These are phyloP conservation scores for Cherax quadricarinatus DNA, from an alignment of 1,140 invertebrate species.

Conservation along the genomic window DNA sequence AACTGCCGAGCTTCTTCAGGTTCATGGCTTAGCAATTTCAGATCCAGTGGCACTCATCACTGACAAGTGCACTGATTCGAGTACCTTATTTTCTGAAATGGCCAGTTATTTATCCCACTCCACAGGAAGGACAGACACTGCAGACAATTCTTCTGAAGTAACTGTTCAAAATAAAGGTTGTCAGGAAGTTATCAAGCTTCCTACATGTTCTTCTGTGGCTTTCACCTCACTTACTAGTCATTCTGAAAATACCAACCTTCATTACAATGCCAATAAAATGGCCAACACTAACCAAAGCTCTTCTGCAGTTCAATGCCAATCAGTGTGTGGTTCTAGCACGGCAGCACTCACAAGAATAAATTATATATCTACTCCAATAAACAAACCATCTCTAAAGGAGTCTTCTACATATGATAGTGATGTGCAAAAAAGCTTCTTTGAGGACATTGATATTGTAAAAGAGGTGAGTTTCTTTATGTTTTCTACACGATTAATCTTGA, in stretches of 20 bases:
- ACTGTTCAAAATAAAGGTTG: not conserved
- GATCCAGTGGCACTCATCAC: constrained; percentile 1
- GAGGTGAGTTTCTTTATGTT: constrained; percentile 20
- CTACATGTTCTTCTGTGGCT: not conserved
- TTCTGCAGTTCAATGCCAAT: not conserved
- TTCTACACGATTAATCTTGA: not conserved
- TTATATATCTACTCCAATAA: not conserved
- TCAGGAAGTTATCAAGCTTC: not conserved
- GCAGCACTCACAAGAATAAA: not conserved
- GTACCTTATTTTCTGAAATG: not conserved
- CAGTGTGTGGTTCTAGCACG: not conserved
- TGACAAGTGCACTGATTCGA: not conserved
- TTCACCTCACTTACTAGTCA: not conserved
- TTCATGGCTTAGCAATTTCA: constrained; percentile 46
- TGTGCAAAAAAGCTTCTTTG: not conserved
- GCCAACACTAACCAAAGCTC: not conserved
- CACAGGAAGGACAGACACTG: not conserved
- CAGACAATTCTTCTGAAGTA: not conserved
- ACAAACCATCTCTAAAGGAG: not conserved
- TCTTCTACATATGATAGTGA: not conserved
- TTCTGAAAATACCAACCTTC: not conserved
- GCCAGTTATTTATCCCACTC: not conserved
- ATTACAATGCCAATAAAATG: no score
- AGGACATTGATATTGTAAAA: constrained; percentile 47
- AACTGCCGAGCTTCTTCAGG: constrained; percentile 66